Conservation (phyloP, 2,113 vertebrate species). For the Bubo blakistoni region DNA sequence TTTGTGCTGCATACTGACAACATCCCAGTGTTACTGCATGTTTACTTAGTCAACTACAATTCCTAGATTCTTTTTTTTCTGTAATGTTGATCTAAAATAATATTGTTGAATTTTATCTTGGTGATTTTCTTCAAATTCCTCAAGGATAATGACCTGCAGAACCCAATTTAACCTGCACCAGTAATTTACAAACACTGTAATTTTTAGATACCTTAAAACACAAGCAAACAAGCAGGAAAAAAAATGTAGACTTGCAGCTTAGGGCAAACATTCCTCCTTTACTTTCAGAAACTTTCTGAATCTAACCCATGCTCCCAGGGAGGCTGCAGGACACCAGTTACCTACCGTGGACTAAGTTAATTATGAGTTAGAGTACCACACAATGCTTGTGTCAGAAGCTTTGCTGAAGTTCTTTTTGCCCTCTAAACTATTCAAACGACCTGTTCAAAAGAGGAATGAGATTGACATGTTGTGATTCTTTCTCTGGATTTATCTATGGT, state of each 20-base stretch:
- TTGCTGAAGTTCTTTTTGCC: background rate
- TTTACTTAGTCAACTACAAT: background rate
- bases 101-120: background rate
- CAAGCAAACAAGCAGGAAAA: background rate
- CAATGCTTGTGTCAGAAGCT: background rate
- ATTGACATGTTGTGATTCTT: background rate
- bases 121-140: background rate
- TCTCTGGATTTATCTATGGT: background rate
- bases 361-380: background rate
- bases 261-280: background rate
- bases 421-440: background rate
- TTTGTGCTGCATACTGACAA: background rate
- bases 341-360: rapidly evolving
- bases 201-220: background rate
- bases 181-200: background rate
- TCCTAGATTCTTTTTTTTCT: background rate
- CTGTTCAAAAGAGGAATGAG: background rate
- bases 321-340: background rate
- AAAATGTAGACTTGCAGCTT: background rate
- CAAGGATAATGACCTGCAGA: background rate
- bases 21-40: background rate
- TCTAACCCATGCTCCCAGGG: background rate
- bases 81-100: background rate
- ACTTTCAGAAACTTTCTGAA: background rate
- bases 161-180: background rate